Evolutionary conservation across 2,113 vertebrate species (phyloP).

Genomic region (Mixornis gularis): DNA sequence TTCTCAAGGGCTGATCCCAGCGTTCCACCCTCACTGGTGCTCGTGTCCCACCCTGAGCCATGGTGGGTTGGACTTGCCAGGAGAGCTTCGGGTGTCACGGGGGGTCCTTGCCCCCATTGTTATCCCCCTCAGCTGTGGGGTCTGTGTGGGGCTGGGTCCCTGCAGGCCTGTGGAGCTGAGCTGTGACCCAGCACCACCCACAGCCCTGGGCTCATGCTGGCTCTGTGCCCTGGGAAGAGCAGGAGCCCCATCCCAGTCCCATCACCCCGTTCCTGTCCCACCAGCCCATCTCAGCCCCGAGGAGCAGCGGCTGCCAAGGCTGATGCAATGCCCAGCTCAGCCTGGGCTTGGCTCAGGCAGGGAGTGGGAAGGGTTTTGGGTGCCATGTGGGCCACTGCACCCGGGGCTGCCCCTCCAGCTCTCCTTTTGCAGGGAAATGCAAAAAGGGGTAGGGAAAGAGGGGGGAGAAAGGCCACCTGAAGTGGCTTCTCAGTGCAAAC

Average conservation of each 20-base stretch:
- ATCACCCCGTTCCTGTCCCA: background rate
- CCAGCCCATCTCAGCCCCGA: background rate
- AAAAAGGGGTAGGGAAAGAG: background rate
- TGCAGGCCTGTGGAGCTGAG: background rate
- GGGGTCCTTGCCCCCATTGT: background rate
- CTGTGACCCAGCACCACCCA: background rate
- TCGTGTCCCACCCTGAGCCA: rapidly evolving
- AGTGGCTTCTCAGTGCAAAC: constrained; percentile 34
- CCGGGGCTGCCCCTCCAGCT: background rate
- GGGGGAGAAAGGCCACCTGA: background rate
- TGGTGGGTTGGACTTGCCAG: rapidly evolving
- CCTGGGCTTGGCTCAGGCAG: rapidly evolving
- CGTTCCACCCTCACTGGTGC: background rate
- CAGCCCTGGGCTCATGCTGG: rapidly evolving
- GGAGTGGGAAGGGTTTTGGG: background rate
- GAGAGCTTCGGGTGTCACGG: rapidly evolving
- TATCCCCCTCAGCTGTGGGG: rapidly evolving
- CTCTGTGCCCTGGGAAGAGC: rapidly evolving
- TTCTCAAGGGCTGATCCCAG: background rate
- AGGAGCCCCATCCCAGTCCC: background rate
- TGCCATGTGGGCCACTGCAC: rapidly evolving
- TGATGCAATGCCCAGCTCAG: background rate
- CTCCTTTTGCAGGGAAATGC: background rate
- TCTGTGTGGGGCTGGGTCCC: background rate
- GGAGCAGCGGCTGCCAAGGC: background rate